Conservation (phyloP, 1,140 invertebrate species). For the Lordiphosa stackelbergi region DNA sequence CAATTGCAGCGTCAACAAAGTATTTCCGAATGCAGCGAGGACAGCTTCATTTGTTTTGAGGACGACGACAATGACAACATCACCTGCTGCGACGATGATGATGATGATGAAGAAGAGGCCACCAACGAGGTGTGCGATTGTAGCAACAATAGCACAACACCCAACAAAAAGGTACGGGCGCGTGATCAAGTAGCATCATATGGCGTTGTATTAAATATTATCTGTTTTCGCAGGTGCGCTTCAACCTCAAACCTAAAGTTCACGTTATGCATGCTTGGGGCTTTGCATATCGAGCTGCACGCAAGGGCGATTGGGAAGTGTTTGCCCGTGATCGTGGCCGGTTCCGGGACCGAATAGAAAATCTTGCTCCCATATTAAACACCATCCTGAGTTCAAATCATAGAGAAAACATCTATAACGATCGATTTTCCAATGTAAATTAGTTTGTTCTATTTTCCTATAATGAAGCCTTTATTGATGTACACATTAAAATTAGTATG, state of each 20-base stretch:
- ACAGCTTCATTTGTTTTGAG: slow-evolving; percentile 67
- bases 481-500: slow-evolving; percentile 36
- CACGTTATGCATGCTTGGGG: slow-evolving; percentile 82
- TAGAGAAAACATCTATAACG: slow-evolving; percentile 79
- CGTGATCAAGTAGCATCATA: neutral
- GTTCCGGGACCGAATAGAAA: slow-evolving; percentile 79
- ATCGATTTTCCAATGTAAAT: slow-evolving; percentile 77
- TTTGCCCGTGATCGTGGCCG: slow-evolving; percentile 80
- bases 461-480: slow-evolving; percentile 33
- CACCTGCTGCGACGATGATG: slow-evolving; percentile 17
- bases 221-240: slow-evolving; percentile 79
- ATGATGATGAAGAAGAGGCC: slow-evolving; percentile 32
- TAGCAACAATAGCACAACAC: slow-evolving; percentile 23
- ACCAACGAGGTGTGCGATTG: slow-evolving; percentile 27
- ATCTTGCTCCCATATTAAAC: slow-evolving; percentile 76
- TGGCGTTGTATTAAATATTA: neutral
- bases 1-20: slow-evolving; percentile 47
- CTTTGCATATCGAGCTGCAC: slow-evolving; percentile 81
- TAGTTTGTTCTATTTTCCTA: slow-evolving; percentile 20
- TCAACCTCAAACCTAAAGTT: slow-evolving; percentile 78
- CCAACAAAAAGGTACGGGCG: slow-evolving; percentile 50
- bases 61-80: slow-evolving; percentile 38
- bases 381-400: slow-evolving; percentile 79
- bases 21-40: slow-evolving; percentile 64
- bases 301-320: slow-evolving; percentile 82